phyloP scores from a whole-genome alignment of 2,113 vertebrate species.

The Australoheros scitulus region DNA sequence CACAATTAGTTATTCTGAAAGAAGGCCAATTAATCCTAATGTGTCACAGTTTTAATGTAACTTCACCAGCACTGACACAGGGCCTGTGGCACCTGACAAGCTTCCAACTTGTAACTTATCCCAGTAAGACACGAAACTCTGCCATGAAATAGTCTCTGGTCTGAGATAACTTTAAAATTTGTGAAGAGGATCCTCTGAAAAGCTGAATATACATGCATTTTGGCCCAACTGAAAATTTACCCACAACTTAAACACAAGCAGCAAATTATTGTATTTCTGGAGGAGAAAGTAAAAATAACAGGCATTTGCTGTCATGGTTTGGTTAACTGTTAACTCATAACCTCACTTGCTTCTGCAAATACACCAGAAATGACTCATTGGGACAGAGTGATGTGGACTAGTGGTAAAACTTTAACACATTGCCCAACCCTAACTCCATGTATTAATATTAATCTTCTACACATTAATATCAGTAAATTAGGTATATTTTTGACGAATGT shows the following conservation, averaged over 20 bases:
- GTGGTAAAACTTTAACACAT: background rate
- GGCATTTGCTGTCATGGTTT: background rate
- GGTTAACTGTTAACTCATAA: background rate
- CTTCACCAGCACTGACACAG: background rate
- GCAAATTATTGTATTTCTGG: background rate
- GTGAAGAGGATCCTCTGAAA: background rate
- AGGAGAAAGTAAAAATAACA: background rate
- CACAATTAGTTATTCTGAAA: background rate
- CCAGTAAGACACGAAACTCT: background rate
- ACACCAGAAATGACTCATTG: background rate
- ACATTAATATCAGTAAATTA: no score
- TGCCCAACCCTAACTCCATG: background rate
- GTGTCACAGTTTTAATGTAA: background rate
- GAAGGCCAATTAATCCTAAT: background rate
- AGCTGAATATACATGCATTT: background rate
- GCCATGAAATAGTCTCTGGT: background rate
- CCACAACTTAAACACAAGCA: background rate
- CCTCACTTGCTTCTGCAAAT: background rate
- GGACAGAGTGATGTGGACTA: background rate
- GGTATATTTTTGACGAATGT: background rate
- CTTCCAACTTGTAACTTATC: background rate
- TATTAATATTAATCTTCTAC: background rate
- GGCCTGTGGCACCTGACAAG: background rate
- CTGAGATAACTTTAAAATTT: background rate
- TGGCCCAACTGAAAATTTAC: background rate